Conservation (phyloP, 1,140 invertebrate genomes). For the Megathymus violae region DNA sequence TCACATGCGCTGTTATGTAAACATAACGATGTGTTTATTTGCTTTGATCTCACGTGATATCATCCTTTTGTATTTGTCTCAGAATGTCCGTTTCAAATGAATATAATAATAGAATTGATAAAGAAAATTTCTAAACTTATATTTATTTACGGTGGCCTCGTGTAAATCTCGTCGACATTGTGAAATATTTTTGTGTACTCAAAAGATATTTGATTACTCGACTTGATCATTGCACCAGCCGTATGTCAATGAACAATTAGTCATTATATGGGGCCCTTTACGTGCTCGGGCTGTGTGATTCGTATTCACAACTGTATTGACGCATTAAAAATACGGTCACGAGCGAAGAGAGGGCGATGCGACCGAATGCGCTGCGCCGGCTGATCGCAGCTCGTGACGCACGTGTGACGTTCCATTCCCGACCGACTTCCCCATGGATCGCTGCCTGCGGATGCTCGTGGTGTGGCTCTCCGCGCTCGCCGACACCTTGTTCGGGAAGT, state of each 20-base stretch:
- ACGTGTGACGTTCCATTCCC: constrained; percentile 11
- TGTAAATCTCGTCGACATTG: not conserved
- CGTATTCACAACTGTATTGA: constrained; percentile 1
- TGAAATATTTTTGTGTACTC: not conserved
- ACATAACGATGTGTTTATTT: constrained; percentile 2
- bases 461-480: constrained; percentile 50
- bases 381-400: constrained; percentile 11
- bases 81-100: not conserved
- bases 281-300: not conserved
- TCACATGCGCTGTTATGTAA: constrained; percentile 5
- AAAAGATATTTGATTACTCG: not conserved
- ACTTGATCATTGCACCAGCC: too few relatives aligned
- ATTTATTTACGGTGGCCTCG: not conserved
- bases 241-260: not conserved
- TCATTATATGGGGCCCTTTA: not conserved
- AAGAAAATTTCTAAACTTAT: not conserved
- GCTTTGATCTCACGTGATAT: not conserved
- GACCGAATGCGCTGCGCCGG: not conserved
- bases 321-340: constrained; percentile 22
- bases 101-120: not conserved
- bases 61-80: not conserved
- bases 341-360: constrained; percentile 3
- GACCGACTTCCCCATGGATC: constrained; percentile 39
- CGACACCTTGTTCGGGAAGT: constrained; percentile 49
- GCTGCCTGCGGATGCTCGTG: constrained; percentile 49